Percentiles rank a stretch among this genome's conserved stretches.
These are phyloP conservation scores for Bolborhynchus lineola DNA, from an alignment of 2,113 vertebrate genomes.

Conservation along the genomic window DNA sequence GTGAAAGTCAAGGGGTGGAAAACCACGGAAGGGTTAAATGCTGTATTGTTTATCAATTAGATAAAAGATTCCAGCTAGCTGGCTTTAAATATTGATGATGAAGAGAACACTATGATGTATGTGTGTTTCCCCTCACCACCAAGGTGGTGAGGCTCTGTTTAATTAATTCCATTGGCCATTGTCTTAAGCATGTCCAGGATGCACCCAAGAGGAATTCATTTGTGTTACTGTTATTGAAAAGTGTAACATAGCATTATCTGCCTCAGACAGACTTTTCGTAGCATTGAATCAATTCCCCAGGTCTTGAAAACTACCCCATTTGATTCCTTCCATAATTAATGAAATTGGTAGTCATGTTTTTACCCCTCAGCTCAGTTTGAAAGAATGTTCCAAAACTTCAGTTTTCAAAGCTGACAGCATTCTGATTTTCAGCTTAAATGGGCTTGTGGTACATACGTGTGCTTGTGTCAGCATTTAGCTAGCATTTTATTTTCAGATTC, in stretches of 20 bases:
- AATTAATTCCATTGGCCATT: conserved; percentile 67
- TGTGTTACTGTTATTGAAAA: conserved; percentile 51
- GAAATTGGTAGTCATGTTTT: conserved; percentile 54
- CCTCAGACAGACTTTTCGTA: conserved; percentile 66
- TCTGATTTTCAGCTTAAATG: conserved; percentile 43
- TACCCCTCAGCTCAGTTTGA: conserved; percentile 36
- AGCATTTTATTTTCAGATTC: background rate
- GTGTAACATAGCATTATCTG: conserved; percentile 65
- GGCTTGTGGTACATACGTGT: background rate
- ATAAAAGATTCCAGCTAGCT: conserved; percentile 41
- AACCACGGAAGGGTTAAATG: conserved; percentile 33
- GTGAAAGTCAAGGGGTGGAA: background rate
- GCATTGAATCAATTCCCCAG: conserved; percentile 64
- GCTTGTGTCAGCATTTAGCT: conserved; percentile 3
- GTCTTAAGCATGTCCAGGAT: conserved; percentile 55
- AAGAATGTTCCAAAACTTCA: conserved; percentile 37
- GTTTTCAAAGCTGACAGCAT: conserved; percentile 31
- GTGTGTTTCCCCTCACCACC: conserved; percentile 18
- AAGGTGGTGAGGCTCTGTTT: no score
- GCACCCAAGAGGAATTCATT: conserved; percentile 61
- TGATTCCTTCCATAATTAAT: conserved; percentile 70
- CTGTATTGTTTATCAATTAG: conserved; percentile 53
- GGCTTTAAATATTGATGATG: conserved; percentile 57
- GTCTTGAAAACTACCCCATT: conserved; percentile 62
- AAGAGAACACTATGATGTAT: conserved; percentile 12